Conservation (phyloP, 2,888 invertebrate genomes). For the Stegophylla sp. region DNA sequence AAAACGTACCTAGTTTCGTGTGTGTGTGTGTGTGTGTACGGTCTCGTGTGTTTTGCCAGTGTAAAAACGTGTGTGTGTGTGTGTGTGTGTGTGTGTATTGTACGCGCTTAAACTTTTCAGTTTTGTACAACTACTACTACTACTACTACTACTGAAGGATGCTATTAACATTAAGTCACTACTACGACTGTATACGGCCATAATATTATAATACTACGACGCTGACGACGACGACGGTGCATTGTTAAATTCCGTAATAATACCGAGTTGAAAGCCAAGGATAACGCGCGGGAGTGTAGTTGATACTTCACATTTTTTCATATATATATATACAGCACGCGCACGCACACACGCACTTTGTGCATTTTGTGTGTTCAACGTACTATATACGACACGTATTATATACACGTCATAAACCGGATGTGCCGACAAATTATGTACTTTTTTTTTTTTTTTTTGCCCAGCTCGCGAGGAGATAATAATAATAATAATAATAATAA, state of each 20-base stretch:
- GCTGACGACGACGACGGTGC: too few species aligned
- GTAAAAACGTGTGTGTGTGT: too few species aligned
- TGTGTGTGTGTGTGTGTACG: too few species aligned
- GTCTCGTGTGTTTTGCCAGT: background rate
- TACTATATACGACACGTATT: conserved; percentile 43
- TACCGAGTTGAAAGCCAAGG: conserved; percentile 19
- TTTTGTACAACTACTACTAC: too few species aligned
- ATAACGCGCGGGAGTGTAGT: conserved; percentile 19
- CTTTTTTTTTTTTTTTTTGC: conserved; percentile 17
- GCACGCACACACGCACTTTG: too few species aligned
- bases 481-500: conserved; percentile 12
- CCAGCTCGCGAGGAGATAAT: background rate
- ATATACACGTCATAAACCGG: conserved; percentile 44
- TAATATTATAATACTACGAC: too few species aligned
- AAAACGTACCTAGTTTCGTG: too few species aligned
- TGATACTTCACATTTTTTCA: conserved; percentile 32
- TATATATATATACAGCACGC: background rate
- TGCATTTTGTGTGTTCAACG: conserved; percentile 21
- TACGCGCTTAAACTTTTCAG: conserved; percentile 4
- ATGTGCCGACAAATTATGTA: conserved; percentile 28
- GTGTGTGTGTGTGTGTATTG: too few species aligned
- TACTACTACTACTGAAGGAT: conserved; percentile 38
- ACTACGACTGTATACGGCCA: too few species aligned
- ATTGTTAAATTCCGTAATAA: conserved; percentile 25
- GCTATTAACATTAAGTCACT: conserved; percentile 38